phyloP scores from a whole-genome alignment of 1,140 invertebrate species.

The Euschistus heros region DNA sequence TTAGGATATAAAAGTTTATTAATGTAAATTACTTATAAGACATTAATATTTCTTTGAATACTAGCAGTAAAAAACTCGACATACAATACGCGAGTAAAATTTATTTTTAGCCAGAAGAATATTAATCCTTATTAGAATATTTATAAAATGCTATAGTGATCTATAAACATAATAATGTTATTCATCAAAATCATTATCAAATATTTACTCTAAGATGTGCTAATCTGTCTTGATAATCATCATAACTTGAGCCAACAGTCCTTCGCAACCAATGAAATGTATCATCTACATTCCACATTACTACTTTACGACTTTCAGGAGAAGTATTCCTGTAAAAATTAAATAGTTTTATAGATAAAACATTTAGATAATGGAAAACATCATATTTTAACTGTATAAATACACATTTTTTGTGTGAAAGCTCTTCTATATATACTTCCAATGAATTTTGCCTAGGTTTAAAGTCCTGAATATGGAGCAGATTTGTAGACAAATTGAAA shows the following conservation, averaged over 20 bases:
- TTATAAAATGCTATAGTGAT: too few relatives aligned
- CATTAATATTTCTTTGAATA: too few relatives aligned
- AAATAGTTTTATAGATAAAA: not conserved
- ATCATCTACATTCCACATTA: conserved; percentile 97
- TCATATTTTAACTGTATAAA: not conserved
- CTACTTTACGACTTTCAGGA: conserved; percentile 89
- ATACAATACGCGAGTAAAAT: too few relatives aligned
- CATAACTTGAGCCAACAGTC: conserved; percentile 90
- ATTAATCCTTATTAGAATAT: conserved; percentile 5
- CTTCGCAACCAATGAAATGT: conserved; percentile 90
- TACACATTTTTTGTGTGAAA: too few relatives aligned
- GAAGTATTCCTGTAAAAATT: conserved; percentile 57
- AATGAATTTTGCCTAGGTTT: not conserved
- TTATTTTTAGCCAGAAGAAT: not conserved
- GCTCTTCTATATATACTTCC: conserved; percentile 10
- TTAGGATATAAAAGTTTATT: too few relatives aligned
- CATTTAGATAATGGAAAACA: not conserved
- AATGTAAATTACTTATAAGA: too few relatives aligned
- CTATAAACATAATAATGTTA: not conserved
- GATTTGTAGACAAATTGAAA: too few relatives aligned
- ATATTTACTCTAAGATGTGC: conserved; percentile 50
- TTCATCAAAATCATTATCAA: not conserved
- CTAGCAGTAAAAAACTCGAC: too few relatives aligned
- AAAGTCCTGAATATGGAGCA: too few relatives aligned
- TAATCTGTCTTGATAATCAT: conserved; percentile 80